A percentile compares a stretch with the other conserved stretches of the same genome.
phyloP scores from a whole-genome alignment of 2,113 vertebrate genomes.

The Bubalus kerabau region DNA sequence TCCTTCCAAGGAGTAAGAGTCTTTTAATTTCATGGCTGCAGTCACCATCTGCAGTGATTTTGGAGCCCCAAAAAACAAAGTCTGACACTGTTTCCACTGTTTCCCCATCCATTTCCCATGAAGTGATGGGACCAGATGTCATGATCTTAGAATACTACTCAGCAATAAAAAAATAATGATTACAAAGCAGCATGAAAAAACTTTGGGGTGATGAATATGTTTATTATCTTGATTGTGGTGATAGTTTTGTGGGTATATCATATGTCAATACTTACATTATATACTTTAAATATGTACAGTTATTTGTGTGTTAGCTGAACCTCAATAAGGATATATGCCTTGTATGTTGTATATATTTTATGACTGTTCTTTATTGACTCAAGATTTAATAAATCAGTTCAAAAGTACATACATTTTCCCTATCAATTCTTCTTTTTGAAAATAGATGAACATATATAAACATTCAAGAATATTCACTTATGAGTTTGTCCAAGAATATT shows the following conservation, averaged over 20 bases:
- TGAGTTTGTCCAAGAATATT: neutral
- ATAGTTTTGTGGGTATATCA: neutral
- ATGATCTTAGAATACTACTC: neutral
- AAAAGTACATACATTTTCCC: neutral
- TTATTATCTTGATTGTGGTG: neutral
- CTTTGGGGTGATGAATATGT: neutral
- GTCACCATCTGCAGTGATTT: too few species aligned
- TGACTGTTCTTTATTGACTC: neutral
- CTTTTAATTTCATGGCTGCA: too few species aligned
- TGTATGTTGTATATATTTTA: neutral
- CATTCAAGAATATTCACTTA: neutral
- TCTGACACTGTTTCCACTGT: too few species aligned
- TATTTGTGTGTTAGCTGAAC: neutral
- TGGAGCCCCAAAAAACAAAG: too few species aligned
- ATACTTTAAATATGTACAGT: neutral
- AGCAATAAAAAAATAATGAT: neutral
- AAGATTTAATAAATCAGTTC: neutral
- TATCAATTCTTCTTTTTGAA: neutral
- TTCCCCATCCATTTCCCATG: too few species aligned
- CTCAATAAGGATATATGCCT: neutral
- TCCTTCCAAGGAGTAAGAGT: too few species aligned
- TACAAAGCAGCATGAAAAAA: neutral
- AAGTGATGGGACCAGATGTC: too few species aligned
- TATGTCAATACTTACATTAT: neutral
- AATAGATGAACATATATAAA: neutral